phyloP scores from a whole-genome alignment of 2,797 vertebrate genomes.

The Semotilus atromaculatus region DNA sequence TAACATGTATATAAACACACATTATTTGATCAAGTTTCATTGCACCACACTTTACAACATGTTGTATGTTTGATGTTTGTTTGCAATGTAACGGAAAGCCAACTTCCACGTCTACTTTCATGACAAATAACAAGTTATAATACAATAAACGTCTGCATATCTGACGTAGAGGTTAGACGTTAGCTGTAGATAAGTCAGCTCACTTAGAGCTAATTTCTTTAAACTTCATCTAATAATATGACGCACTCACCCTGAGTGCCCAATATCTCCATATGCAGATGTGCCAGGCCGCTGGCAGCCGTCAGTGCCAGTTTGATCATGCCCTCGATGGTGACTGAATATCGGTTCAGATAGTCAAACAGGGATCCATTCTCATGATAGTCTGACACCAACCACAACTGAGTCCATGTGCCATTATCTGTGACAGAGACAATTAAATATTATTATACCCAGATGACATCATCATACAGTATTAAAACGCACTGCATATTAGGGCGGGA shows the following conservation, averaged over 20 bases:
- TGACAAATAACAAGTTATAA: neutral
- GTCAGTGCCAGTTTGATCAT: conserved; percentile 94
- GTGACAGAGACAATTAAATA: conserved; percentile 20
- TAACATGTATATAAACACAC: neutral
- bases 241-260: conserved; percentile 88
- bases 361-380: conserved; percentile 95
- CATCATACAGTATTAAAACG: neutral
- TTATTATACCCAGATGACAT: neutral
- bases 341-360: conserved; percentile 92
- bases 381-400: conserved; percentile 94
- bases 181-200: neutral
- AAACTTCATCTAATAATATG: neutral
- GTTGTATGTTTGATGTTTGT: neutral
- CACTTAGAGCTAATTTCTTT: neutral
- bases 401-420: conserved; percentile 97
- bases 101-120: neutral
- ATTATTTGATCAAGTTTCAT: neutral
- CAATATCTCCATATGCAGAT: conserved; percentile 97
- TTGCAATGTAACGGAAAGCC: neutral
- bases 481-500: no score
- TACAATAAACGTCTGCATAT: neutral
- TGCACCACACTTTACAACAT: neutral
- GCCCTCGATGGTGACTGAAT: conserved; percentile 90
- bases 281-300: conserved; percentile 91
- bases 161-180: neutral